phyloP scores from a whole-genome alignment of 2,797 vertebrate species.

The Lycodopsis pacificus region DNA sequence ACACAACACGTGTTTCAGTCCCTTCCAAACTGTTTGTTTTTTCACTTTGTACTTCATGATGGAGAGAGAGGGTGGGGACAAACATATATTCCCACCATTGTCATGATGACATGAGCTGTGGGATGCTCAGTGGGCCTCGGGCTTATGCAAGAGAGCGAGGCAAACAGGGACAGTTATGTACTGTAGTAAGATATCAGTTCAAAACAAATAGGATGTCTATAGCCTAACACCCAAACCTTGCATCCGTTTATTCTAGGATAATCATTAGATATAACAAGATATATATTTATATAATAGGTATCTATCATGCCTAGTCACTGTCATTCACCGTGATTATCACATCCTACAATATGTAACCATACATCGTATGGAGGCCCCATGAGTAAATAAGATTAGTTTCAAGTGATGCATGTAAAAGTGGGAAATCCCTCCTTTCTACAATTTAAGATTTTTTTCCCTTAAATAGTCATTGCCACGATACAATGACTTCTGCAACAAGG shows the following conservation, averaged over 20 bases:
- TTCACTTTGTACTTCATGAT: background rate
- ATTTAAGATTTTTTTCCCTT: background rate
- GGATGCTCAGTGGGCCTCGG: background rate
- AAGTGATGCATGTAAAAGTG: background rate
- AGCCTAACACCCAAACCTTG: background rate
- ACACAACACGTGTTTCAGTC: background rate
- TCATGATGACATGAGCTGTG: background rate
- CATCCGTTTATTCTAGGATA: background rate
- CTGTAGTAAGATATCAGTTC: background rate
- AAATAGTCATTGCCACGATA: too few relatives aligned
- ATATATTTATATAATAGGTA: too few relatives aligned
- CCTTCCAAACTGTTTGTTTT: background rate
- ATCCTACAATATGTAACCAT: background rate
- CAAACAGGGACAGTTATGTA: background rate
- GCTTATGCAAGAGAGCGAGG: background rate
- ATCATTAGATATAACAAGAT: background rate
- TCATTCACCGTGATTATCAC: background rate
- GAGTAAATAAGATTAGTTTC: background rate
- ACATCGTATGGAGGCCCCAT: too few relatives aligned
- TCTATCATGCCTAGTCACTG: background rate
- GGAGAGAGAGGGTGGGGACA: too few relatives aligned
- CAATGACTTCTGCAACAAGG: background rate
- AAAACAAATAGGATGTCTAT: background rate
- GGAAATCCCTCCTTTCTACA: background rate
- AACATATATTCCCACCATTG: background rate